A percentile compares a stretch with the other conserved stretches of the same genome.
Conservation (phyloP, 2,888 invertebrate species). For the Xiphydria camelus region DNA sequence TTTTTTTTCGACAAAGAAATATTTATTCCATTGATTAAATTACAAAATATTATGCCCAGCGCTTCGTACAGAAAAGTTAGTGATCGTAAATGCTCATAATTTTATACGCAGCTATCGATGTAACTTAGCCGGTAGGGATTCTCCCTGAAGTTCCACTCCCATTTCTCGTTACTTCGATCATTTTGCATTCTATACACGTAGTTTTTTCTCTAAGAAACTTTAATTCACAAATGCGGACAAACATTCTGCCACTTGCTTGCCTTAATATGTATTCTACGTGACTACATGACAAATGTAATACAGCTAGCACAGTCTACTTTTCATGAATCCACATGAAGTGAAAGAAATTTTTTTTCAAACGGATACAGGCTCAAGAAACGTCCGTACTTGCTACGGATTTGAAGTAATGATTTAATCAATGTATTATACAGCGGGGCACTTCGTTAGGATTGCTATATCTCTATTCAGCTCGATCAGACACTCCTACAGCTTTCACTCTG, state of each 20-base stretch:
- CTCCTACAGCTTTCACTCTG: no score
- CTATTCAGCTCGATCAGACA: no score
- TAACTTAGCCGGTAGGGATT: constrained; percentile 13
- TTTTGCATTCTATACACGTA: constrained; percentile 26
- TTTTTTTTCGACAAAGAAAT: background rate
- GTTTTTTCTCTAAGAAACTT: constrained; percentile 21
- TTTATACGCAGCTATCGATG: constrained; percentile 20
- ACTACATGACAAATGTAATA: background rate
- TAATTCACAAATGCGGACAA: constrained; percentile 20
- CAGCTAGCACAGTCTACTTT: background rate
- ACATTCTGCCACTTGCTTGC: constrained; percentile 12
- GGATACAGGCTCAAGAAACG: background rate
- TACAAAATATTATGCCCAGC: constrained; percentile 34
- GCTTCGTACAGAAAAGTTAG: constrained; percentile 7
- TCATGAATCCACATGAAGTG: background rate
- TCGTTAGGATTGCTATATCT: background rate
- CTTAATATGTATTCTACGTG: background rate
- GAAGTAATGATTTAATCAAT: background rate
- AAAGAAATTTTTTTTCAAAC: no score
- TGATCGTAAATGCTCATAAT: constrained; percentile 14
- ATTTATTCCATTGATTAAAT: constrained; percentile 33
- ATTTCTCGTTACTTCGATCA: background rate
- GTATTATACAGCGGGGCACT: no score
- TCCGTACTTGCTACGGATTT: background rate
- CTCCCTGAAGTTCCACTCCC: background rate